Evolutionary conservation across 2,888 invertebrate genomes (phyloP), one percentile per base, ranked within the genome.

Genomic region (Scaptomyza caliginosa): DNA sequence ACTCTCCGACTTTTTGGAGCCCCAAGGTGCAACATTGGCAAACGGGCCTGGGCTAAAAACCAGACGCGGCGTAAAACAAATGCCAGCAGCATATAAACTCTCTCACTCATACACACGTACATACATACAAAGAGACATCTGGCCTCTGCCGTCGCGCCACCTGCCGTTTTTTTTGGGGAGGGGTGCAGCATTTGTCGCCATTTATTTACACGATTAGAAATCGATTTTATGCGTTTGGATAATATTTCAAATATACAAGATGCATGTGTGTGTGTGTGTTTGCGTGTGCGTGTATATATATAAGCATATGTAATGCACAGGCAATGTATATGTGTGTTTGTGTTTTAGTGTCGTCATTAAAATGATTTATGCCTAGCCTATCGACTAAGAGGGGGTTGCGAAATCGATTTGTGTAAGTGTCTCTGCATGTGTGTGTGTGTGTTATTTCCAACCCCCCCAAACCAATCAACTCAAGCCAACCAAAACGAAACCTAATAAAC

Each of bases 141-240:
- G 30, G 21, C 38, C 38, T 52, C 54, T 54, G 68, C 17, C 57
- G 26, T 50, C 65, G 48, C 74, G 57, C 69, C 73, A 65, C 74
- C 73, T 74, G 64, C 62, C 57, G 23, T 59, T 54, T 19, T 40
- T 65, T 65, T 49, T 64, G 63, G 60, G 56, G 28, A 5, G 32
- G 5, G 10, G 38, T 71, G 78, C 83, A 80, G 84, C 77, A 81
- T 81, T 81, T 81, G 84, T 81, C 81, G 84, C 81, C 81, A 81
- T 81, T 81, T 84, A 81, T 81, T 81, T 81, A 81, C 84, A 81
- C 81, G 81, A 81, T 81, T 81, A 84, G 81, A 84, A 81, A 81
- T 81, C 81, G 81, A 81, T 84, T 81, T 84, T 81, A 78, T 81
- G 84, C 81, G 81, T 84, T 84, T 67, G 67, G 68, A 77, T 65